phyloP scores from a whole-genome alignment of 2,888 invertebrate genomes.

The Drosophila heteroneura region DNA sequence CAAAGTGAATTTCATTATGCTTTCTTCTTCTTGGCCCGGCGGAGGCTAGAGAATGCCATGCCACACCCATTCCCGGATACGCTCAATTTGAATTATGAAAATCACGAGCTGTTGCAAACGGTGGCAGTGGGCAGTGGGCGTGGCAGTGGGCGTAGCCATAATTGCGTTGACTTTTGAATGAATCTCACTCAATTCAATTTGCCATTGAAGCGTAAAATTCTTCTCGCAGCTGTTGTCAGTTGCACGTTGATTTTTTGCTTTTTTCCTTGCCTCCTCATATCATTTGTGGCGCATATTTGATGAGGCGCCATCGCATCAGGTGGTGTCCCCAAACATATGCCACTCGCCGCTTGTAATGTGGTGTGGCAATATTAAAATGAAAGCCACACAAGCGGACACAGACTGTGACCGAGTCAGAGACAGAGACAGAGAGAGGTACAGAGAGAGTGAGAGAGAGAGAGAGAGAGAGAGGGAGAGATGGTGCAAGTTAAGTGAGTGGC shows the following conservation, averaged over 20 bases:
- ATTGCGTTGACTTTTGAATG: slow-evolving; percentile 76
- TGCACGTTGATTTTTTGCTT: slow-evolving; percentile 45
- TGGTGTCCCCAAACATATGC: slow-evolving; percentile 38
- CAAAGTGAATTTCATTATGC: slow-evolving; percentile 77
- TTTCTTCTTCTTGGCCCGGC: slow-evolving; percentile 1
- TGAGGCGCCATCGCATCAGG: slow-evolving; percentile 63
- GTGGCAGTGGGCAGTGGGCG: neutral
- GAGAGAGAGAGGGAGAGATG: slow-evolving; percentile 13
- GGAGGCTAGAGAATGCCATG: neutral
- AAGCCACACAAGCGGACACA: slow-evolving; percentile 55
- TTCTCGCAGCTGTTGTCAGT: slow-evolving; percentile 72
- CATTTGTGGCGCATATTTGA: slow-evolving; percentile 61
- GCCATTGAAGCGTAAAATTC: slow-evolving; percentile 72
- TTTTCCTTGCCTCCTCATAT: slow-evolving; percentile 35
- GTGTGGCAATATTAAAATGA: slow-evolving; percentile 57
- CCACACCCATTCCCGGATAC: slow-evolving; percentile 52
- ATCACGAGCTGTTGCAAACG: slow-evolving; percentile 63
- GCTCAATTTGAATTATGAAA: slow-evolving; percentile 82
- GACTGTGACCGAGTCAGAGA: slow-evolving; percentile 10
- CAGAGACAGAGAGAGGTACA: neutral
- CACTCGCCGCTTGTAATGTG: slow-evolving; percentile 40
- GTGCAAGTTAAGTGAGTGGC: slow-evolving; percentile 34
- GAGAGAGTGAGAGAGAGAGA: neutral
- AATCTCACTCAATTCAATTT: slow-evolving; percentile 70
- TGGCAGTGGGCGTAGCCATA: slow-evolving; percentile 15